Evolutionary conservation across 2,113 vertebrate species (phyloP), one percentile per base, ranked within the genome.

Genomic region (Pygoscelis antarcticus): DNA sequence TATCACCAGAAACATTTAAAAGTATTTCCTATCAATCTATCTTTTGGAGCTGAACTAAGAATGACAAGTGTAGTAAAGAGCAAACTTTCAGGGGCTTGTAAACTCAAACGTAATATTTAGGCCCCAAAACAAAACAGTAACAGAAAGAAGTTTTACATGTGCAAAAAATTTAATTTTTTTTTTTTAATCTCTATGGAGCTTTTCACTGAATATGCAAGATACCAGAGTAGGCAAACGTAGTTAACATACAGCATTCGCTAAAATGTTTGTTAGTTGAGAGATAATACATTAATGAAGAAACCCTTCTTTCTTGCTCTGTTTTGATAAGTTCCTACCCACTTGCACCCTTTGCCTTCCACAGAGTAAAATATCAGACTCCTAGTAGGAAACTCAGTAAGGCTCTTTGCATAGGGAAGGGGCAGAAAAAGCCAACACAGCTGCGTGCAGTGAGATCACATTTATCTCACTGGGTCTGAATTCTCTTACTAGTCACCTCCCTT

Each of bases 371-470:
- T 18, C 20, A 15, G 32, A 44, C 14, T 80, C 46, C 40, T 27
- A 7, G 26, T 3, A 90, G 26, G 52, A 79, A 81, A 34, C 12
- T 78, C 49, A 62, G 15, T 13, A 44, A 51, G 27, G 55, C 60
- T 88, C 44, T 85, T 75, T 83, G 49, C 65, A 93, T 66, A 92
- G 88, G 61, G 76, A 47, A 87, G 62, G 49, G 68, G 71, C 38
- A 91, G 93, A 78, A 93, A 94, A 96, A 89, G 88, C 88, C 97
- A 97, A 81, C 82, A 90, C 95, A 98, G 95, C 96, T 98, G 97
- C 0, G 0, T 40, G 49, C 36, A 94, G 71, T 97, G 97, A 98
- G 95, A 93, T 97, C 95, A 84, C 36, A 6, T 95, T 97, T 91
- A 96, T 91, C 95, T 97, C 97, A 97, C 61, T 74, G 76, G 27